Evolutionary conservation across 2,888 invertebrate genomes (phyloP).

Genomic region (Hoplodrina blanda): DNA sequence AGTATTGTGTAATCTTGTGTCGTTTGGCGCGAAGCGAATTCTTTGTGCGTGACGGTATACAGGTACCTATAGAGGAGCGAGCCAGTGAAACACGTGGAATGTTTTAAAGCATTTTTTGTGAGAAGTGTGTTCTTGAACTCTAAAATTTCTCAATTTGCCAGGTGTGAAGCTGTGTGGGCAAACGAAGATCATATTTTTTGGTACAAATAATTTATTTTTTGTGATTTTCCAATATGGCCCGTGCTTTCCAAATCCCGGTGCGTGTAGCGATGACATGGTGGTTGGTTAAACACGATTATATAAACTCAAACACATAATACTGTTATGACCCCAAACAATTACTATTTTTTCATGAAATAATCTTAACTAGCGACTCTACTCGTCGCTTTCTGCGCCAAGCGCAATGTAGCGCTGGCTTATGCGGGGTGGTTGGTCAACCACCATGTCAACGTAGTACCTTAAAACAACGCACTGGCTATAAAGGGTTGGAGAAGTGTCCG

Average conservation of each 20-base stretch:
- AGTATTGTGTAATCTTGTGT: constrained; percentile 28
- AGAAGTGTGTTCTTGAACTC: constrained; percentile 10
- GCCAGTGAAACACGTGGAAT: constrained; percentile 30
- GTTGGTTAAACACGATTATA: constrained; percentile 65
- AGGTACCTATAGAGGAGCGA: constrained; percentile 4
- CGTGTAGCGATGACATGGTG: constrained; percentile 76
- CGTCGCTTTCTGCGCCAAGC: constrained; percentile 3
- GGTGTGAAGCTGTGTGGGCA: constrained; percentile 44
- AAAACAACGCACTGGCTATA: constrained; percentile 90
- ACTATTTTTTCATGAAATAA: not conserved
- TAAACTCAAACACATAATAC: constrained; percentile 8
- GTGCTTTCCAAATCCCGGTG: constrained; percentile 69
- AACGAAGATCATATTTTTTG: constrained; percentile 9
- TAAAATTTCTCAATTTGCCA: constrained; percentile 10
- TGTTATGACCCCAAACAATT: not conserved
- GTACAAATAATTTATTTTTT: constrained; percentile 16
- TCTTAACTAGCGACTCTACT: constrained; percentile 3
- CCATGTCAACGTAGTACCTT: constrained; percentile 85
- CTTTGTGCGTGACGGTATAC: constrained; percentile 32
- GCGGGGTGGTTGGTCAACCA: constrained; percentile 76
- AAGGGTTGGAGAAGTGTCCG: constrained; percentile 97
- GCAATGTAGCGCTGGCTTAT: constrained; percentile 1
- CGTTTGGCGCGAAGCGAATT: constrained; percentile 33
- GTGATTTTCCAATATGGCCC: constrained; percentile 50
- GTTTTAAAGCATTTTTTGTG: constrained; percentile 33